Evolutionary conservation across 2,797 vertebrate species (phyloP).

Genomic region (Meriones psammophilus): DNA sequence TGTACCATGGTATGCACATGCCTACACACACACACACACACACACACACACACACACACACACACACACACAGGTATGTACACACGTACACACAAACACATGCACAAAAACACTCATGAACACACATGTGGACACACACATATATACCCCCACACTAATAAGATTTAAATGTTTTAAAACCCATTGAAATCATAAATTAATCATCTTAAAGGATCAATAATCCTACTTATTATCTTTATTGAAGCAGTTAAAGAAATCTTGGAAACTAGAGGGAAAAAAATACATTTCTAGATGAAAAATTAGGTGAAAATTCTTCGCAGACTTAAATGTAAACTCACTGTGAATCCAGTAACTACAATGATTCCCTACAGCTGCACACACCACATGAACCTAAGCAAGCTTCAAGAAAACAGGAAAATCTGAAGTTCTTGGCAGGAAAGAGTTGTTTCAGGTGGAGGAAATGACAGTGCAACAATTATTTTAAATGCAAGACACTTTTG

Average conservation of each 20-base stretch:
- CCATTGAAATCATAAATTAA: not conserved
- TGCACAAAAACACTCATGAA: not conserved
- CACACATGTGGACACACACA: not conserved
- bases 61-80: not conserved
- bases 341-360: not conserved
- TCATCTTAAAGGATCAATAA: not conserved
- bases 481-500: not conserved
- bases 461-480: not conserved
- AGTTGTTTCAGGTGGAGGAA: not conserved
- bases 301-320: not conserved
- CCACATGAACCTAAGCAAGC: not conserved
- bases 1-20: not conserved
- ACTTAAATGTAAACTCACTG: not conserved
- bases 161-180: not conserved
- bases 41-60: not conserved
- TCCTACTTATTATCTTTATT: constrained; percentile 29
- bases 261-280: not conserved
- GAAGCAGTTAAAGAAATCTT: constrained; percentile 8
- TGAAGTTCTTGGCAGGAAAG: not conserved
- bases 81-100: not conserved
- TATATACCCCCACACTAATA: not conserved
- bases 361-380: not conserved
- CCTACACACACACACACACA: not conserved
- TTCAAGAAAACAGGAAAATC: constrained; percentile 8
- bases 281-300: not conserved